Evolutionary conservation across 2,888 invertebrate genomes (phyloP).

Genomic region (Tetranychus piercei): DNA sequence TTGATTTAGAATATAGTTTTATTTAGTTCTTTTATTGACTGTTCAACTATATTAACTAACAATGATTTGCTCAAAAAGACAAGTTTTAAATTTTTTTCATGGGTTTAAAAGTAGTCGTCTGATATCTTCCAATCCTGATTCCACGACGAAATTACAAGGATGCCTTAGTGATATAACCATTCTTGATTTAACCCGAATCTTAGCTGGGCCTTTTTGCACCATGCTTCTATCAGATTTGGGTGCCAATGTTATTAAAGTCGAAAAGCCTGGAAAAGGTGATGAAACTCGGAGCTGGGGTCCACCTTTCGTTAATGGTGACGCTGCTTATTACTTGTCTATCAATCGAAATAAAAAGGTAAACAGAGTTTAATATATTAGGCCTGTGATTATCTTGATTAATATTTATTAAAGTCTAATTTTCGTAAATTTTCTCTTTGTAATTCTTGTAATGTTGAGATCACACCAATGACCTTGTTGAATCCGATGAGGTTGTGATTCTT

Average conservation of each 20-base stretch:
- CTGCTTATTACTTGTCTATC: constrained; percentile 64
- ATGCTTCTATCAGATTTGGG: constrained; percentile 83
- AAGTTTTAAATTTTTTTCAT: too few species aligned
- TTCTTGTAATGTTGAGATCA: background rate
- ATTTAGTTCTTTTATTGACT: too few species aligned
- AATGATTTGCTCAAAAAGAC: too few species aligned
- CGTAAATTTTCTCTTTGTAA: too few species aligned
- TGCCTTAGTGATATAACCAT: constrained; percentile 12
- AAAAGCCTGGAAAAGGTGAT: constrained; percentile 61
- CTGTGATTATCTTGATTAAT: too few species aligned
- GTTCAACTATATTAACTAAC: too few species aligned
- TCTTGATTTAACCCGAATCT: constrained; percentile 60
- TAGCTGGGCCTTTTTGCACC: constrained; percentile 84
- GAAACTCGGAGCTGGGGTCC: constrained; percentile 85
- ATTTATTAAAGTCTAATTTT: too few species aligned
- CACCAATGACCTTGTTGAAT: background rate
- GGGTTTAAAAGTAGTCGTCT: too few species aligned
- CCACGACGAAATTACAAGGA: background rate
- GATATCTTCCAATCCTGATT: too few species aligned
- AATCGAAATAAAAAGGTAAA: constrained; percentile 71
- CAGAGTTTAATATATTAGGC: background rate
- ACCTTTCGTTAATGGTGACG: constrained; percentile 48
- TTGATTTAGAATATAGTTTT: too few species aligned
- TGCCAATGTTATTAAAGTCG: constrained; percentile 79
- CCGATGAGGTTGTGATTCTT: too few species aligned